These are phyloP conservation scores for Acipenser ruthenus DNA, from an alignment of 2,797 vertebrate species.

Conservation along the genomic window DNA sequence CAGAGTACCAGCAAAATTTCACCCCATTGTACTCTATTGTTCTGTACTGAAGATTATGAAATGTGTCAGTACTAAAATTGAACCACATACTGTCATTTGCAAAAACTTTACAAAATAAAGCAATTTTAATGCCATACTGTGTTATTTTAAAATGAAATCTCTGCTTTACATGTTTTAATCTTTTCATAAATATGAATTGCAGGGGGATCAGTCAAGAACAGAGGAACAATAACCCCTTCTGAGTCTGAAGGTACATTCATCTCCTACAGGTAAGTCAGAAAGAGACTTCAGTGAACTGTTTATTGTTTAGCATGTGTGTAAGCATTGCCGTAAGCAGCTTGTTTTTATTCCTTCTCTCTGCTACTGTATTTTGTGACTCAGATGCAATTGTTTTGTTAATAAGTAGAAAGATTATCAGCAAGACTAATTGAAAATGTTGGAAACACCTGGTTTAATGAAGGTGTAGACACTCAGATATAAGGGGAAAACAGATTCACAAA, in stretches of 20 bases:
- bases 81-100: too few species aligned
- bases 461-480: neutral
- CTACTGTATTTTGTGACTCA: slow-evolving; percentile 1
- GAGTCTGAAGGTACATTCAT: slow-evolving; percentile 58
- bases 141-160: neutral
- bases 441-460: slow-evolving; percentile 31
- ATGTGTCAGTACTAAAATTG: too few species aligned
- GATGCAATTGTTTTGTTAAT: slow-evolving; percentile 10
- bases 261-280: slow-evolving; percentile 57
- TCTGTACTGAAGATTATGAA: too few species aligned
- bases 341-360: slow-evolving; percentile 5
- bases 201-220: slow-evolving; percentile 57
- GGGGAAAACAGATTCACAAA: neutral
- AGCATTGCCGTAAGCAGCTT: neutral
- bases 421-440: slow-evolving; percentile 40
- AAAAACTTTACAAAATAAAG: too few species aligned
- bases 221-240: slow-evolving; percentile 42
- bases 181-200: slow-evolving; percentile 14
- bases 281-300: neutral
- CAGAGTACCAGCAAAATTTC: too few species aligned
- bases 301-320: slow-evolving; percentile 7
- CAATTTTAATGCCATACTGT: too few species aligned
- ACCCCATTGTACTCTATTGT: too few species aligned
- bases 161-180: neutral
- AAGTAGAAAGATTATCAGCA: slow-evolving; percentile 9